Base-by-base conservation (phyloP, 2,797 vertebrate genomes). In the Podargus strigoides region DNA sequence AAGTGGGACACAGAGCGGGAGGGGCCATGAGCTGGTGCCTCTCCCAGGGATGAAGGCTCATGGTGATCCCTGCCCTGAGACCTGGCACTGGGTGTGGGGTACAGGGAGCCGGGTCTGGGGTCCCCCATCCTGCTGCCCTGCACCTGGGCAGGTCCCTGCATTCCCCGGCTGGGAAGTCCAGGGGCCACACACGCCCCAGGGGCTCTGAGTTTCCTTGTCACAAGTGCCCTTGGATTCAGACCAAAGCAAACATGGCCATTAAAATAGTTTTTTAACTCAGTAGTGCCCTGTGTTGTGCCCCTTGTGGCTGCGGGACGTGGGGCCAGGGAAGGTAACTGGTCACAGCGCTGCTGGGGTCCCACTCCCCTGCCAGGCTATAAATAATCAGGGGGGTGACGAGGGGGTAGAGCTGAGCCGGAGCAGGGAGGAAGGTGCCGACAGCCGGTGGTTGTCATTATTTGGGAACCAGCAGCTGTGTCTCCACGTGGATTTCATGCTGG, bases 171-270 rank as follows among this genome's bases (percentile, higher is more conserved):
- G 9, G 68, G 50, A 75, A 83, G 28, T 13, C 26, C 14, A 21
- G 49, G 60, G 50, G 24, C 37, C 6, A 7, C 4, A 5, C 3
- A 14, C 5, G 18, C 67, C 60, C 41, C 4, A 1, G 56, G 55
- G n/a, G 13, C 70, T 75, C 14, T 0, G 0, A 56, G 41, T 88
- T 96, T 91, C 95, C 93, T 95, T 90, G 58, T 95, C 74, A 78
- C 88, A 97, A 97, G 96, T 97, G 94, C 42, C 91, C 75, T 67
- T 85, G 84, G 86, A 96, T 95, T 93, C 90, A 96, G 90, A 96
- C 95, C 95, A 96, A 95, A 96, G 91, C 69, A 53, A 84, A 91
- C 0, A 3, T 53, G 83, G 66, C 92, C 88, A 93, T 89, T 95
- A 96, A 95, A 95, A 86, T 42, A 26, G 23, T 72, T 91, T 44